Conservation (phyloP, 2,888 invertebrate genomes). For the Megaustenia siamemsis region DNA sequence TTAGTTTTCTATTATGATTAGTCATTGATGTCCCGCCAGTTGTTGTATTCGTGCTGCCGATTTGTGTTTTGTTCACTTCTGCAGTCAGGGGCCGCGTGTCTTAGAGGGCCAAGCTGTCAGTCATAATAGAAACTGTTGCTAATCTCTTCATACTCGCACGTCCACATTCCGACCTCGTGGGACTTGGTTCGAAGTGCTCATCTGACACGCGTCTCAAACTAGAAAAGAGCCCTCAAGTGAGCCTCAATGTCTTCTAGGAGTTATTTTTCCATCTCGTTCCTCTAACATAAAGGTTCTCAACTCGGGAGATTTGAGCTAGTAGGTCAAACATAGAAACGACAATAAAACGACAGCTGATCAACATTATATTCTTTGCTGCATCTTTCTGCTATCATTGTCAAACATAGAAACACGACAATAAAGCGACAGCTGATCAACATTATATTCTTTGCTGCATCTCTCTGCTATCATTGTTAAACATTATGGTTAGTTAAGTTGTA, state of each 20-base stretch:
- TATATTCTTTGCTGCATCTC: no score
- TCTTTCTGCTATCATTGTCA: no score
- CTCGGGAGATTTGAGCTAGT: no score
- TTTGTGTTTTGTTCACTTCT: neutral
- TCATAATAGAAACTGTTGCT: neutral
- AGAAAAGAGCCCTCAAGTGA: neutral
- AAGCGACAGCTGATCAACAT: no score
- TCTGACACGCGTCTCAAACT: neutral
- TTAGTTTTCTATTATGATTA: conserved; percentile 41
- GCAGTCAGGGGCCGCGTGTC: neutral
- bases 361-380: no score
- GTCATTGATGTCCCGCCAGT: conserved; percentile 41
- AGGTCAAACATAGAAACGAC: no score
- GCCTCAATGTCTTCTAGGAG: neutral
- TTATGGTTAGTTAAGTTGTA: no score
- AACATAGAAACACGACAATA: no score
- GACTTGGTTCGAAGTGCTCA: neutral
- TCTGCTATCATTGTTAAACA: no score
- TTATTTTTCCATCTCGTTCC: neutral
- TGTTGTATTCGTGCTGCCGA: conserved; percentile 11
- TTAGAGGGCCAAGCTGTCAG: neutral
- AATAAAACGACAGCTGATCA: no score
- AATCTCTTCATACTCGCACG: conserved; percentile 16
- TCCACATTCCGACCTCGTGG: neutral
- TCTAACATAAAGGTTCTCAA: no score